Percentiles rank a stretch among this genome's conserved stretches.
Conservation (phyloP, 1,140 invertebrate genomes). For the Leptinotarsa texana region DNA sequence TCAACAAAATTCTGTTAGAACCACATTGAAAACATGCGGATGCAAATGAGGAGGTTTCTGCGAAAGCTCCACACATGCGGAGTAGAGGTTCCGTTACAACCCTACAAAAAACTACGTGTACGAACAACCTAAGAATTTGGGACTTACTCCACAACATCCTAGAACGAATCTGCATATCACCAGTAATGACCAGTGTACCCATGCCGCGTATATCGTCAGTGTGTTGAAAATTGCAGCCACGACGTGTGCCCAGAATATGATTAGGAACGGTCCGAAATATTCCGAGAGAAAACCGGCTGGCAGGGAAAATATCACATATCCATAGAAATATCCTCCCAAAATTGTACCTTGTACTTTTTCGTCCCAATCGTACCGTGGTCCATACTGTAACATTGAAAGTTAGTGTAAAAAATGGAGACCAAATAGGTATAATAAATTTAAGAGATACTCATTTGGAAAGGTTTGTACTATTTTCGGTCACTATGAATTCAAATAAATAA, state of each 20-base stretch:
- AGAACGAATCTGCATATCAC: slow-evolving; percentile 31
- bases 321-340: slow-evolving; percentile 72
- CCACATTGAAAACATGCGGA: too few species aligned
- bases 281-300: slow-evolving; percentile 51
- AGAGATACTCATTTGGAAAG: too few species aligned
- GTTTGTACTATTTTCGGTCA: too few species aligned
- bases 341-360: slow-evolving; percentile 66
- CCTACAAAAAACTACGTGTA: too few species aligned
- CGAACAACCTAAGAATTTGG: background rate
- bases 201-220: slow-evolving; percentile 23
- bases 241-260: slow-evolving; percentile 20
- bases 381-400: slow-evolving; percentile 41
- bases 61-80: too few species aligned
- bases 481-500: too few species aligned
- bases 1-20: too few species aligned
- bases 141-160: slow-evolving; percentile 35
- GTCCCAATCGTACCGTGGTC: slow-evolving; percentile 61
- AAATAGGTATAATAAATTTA: too few species aligned
- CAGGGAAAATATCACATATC: slow-evolving; percentile 51
- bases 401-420: too few species aligned
- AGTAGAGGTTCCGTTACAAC: too few species aligned
- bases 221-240: slow-evolving; percentile 30
- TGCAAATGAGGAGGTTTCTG: too few species aligned
- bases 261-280: slow-evolving; percentile 53
- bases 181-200: slow-evolving; percentile 30